These are phyloP conservation scores for Bungarus multicinctus DNA, from an alignment of 2,113 vertebrate species.

Conservation along the genomic window DNA sequence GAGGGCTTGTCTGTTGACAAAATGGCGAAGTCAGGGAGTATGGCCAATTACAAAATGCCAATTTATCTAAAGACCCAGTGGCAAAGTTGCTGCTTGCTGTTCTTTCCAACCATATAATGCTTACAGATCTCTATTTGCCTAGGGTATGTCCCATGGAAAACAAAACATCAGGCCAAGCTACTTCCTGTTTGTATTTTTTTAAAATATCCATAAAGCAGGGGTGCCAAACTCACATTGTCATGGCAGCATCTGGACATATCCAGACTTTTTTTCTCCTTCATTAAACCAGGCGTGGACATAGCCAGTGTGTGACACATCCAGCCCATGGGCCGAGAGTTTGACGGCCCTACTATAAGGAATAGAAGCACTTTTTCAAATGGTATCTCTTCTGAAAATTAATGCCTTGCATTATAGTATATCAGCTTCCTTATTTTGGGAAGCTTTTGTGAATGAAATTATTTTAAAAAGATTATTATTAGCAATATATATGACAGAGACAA, in stretches of 20 bases:
- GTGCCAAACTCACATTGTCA: no score
- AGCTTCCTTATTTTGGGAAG: neutral
- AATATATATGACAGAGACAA: neutral
- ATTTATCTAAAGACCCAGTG: neutral
- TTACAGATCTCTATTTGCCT: neutral
- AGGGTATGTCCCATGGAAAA: neutral
- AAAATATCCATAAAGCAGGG: neutral
- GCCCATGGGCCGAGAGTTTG: no score
- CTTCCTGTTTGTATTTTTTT: neutral
- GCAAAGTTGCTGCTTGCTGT: neutral
- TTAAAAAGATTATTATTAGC: neutral
- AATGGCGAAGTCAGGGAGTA: neutral
- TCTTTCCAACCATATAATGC: neutral
- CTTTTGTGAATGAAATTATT: neutral
- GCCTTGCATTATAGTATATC: neutral
- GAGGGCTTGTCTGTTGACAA: neutral
- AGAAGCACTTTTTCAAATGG: neutral
- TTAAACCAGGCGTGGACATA: no score
- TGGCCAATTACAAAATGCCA: neutral
- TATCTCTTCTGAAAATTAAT: neutral
- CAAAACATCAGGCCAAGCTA: neutral
- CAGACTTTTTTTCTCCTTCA: no score
- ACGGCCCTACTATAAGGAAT: neutral
- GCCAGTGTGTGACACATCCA: no score
- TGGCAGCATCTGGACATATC: no score